phyloP scores from a whole-genome alignment of 2,113 vertebrate species.

The Larimichthys crocea region DNA sequence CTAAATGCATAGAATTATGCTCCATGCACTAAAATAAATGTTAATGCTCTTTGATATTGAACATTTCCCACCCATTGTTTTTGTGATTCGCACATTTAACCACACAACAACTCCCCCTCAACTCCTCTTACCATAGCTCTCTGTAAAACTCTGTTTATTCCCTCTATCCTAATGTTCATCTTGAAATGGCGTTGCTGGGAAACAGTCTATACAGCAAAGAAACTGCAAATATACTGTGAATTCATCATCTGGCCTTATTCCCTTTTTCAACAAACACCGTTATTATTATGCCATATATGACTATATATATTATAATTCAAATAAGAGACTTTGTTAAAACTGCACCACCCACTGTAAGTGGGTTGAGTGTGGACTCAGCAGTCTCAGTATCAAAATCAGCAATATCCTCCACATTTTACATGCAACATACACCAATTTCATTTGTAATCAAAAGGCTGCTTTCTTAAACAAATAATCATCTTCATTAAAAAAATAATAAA shows the following conservation, averaged over 20 bases:
- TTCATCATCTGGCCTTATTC: conserved; percentile 9
- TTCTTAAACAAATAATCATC: too few relatives aligned
- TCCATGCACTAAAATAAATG: neutral
- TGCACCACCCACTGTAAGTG: neutral
- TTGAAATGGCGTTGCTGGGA: conserved; percentile 36
- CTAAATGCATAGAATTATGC: neutral
- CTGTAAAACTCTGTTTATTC: conserved; percentile 19
- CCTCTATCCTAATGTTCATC: neutral
- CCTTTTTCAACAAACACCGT: neutral
- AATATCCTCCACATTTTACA: neutral
- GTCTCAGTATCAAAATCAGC: neutral
- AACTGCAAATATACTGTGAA: conserved; percentile 12
- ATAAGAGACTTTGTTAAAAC: conserved; percentile 6
- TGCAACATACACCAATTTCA: too few relatives aligned
- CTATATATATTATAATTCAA: neutral
- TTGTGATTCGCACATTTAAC: neutral
- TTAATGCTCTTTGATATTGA: neutral
- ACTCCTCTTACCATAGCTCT: conserved; percentile 1
- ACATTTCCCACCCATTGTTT: conserved; percentile 9
- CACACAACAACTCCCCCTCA: conserved; percentile 24
- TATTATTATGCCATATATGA: neutral
- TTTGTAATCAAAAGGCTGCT: too few relatives aligned
- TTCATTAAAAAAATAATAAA: too few relatives aligned
- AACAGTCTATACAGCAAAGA: conserved; percentile 6
- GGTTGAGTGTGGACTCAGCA: conserved; percentile 12